These are phyloP conservation scores for Echinops telfairi DNA, from an alignment of 2,113 vertebrate species.

Conservation along the genomic window DNA sequence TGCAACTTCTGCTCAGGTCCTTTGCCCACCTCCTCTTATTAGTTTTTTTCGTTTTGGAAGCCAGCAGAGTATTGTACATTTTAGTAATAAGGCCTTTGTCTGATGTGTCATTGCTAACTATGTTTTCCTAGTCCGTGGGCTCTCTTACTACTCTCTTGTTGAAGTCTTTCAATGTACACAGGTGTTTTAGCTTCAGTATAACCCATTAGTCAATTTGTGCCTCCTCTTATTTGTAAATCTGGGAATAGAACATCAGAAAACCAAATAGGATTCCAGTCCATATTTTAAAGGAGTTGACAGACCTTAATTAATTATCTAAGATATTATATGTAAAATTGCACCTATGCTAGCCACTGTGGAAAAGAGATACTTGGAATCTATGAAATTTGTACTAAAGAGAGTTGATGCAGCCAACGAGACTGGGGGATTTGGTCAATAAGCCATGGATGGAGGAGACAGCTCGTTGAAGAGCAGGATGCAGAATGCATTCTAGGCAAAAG, in stretches of 20 bases:
- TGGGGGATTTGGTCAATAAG: background rate
- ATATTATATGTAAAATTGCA: background rate
- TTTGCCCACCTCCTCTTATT: too few species aligned
- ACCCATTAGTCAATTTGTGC: background rate
- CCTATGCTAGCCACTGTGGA: background rate
- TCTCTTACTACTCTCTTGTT: too few species aligned
- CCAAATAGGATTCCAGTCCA: conserved; percentile 27
- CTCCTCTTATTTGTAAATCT: background rate
- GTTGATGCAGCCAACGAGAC: background rate
- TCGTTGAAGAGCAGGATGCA: background rate
- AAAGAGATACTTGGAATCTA: background rate
- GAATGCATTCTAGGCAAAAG: conserved; percentile 43
- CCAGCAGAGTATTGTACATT: too few species aligned
- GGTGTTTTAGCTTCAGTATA: too few species aligned
- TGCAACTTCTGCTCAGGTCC: too few species aligned
- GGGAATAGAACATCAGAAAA: conserved; percentile 10
- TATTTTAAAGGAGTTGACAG: conserved; percentile 15
- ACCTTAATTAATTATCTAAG: conserved; percentile 36
- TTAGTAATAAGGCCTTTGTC: too few species aligned
- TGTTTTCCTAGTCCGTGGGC: too few species aligned
- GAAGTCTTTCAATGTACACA: too few species aligned
- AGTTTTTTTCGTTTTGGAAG: too few species aligned
- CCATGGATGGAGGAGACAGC: background rate
- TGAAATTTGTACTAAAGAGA: conserved; percentile 14
- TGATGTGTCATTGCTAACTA: too few species aligned